These are phyloP conservation scores for Pelodiscus sinensis DNA, from an alignment of 2,113 vertebrate species.

Conservation along the genomic window DNA sequence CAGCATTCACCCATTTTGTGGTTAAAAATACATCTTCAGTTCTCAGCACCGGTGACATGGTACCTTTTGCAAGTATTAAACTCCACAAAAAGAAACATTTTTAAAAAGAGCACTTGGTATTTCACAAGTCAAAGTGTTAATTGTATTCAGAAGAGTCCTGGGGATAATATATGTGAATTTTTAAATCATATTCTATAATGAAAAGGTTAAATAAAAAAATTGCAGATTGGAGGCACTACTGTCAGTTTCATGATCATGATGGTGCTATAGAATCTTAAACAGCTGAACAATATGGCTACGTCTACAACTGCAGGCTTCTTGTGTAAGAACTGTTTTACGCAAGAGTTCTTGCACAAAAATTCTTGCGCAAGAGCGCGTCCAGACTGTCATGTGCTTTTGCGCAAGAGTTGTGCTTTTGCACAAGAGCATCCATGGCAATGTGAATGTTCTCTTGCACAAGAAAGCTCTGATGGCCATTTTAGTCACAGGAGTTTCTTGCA, in stretches of 20 bases:
- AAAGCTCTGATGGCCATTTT: no score
- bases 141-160: background rate
- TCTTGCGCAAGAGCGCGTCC: no score
- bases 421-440: no score
- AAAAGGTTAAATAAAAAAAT: constrained; percentile 4
- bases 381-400: no score
- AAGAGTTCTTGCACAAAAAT: no score
- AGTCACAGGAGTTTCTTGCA: no score
- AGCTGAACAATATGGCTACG: constrained; percentile 2
- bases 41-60: background rate
- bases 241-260: background rate
- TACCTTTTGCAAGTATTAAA: background rate
- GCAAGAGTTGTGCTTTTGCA: no score
- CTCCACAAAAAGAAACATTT: background rate
- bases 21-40: background rate
- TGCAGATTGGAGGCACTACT: background rate
- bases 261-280: background rate
- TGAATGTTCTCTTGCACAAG: no score
- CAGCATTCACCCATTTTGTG: background rate
- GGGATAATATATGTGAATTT: background rate
- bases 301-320: no score
- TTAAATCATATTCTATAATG: background rate
- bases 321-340: no score
- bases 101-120: background rate
- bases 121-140: background rate